Percentiles rank a stretch among this genome's conserved stretches.
phyloP scores from a whole-genome alignment of 30 jellyfish, hydroid and myxozoan genomes.

The Calvadosia cruxmelitensis region DNA sequence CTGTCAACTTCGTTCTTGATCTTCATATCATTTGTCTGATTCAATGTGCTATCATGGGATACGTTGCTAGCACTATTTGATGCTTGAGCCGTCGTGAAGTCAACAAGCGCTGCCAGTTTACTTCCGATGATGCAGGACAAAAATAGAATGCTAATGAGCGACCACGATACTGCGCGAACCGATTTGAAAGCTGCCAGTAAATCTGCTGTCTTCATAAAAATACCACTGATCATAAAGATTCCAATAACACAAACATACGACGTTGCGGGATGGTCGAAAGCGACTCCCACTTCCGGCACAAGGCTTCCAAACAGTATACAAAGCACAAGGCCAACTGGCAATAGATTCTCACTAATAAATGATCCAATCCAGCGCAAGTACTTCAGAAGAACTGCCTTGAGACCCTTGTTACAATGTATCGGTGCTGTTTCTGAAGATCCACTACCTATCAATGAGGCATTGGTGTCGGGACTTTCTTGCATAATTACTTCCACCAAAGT shows the following conservation, averaged over 20 bases:
- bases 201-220: slow-evolving; percentile 62
- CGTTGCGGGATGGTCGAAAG: slow-evolving; percentile 61
- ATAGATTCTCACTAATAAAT: slow-evolving; percentile 33
- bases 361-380: slow-evolving; percentile 9
- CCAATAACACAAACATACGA: slow-evolving; percentile 58
- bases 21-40: background rate
- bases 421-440: too few species aligned
- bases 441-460: too few species aligned
- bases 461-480: too few species aligned
- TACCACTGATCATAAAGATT: slow-evolving; percentile 73
- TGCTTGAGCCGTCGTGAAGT: slow-evolving; percentile 47
- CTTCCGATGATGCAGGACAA: slow-evolving; percentile 62
- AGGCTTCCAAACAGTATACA: slow-evolving; percentile 70
- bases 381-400: too few species aligned
- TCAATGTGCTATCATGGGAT: background rate
- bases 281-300: slow-evolving; percentile 75
- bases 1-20: background rate
- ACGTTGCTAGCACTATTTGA: background rate
- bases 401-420: too few species aligned
- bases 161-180: slow-evolving; percentile 69
- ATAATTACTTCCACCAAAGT: too few species aligned
- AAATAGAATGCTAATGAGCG: slow-evolving; percentile 43
- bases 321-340: slow-evolving; percentile 62
- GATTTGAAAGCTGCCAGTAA: slow-evolving; percentile 76
- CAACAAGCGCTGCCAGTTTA: slow-evolving; percentile 33